Conservation (phyloP, 92 coral and sea anemone genomes). For the Muricea muricata region DNA sequence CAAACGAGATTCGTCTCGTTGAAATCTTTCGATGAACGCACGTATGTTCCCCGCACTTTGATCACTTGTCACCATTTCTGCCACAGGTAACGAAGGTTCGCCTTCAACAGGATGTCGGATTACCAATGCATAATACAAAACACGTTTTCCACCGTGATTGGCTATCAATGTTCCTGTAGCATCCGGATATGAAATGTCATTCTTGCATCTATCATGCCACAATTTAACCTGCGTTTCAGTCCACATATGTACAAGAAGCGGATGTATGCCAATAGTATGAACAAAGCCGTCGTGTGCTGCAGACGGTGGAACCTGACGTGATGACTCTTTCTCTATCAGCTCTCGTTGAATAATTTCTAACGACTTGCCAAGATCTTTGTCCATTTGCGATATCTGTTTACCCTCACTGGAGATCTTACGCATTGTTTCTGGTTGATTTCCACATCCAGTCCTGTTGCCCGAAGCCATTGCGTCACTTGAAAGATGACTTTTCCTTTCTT, state of each 20-base stretch:
- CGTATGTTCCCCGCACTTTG: slow-evolving; percentile 41
- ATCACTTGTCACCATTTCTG: slow-evolving; percentile 37
- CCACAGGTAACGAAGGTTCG: slow-evolving; percentile 42
- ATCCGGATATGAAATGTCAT: slow-evolving; percentile 35
- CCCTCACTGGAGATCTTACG: slow-evolving; percentile 4
- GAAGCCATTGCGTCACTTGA: background rate
- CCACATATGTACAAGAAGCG: background rate
- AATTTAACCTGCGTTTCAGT: slow-evolving; percentile 54
- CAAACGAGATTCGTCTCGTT: background rate
- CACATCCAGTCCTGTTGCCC: slow-evolving; percentile 19
- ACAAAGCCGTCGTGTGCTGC: too few species aligned
- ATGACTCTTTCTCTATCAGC: background rate
- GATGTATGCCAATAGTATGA: too few species aligned
- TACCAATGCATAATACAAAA: slow-evolving; percentile 46
- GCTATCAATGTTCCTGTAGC: slow-evolving; percentile 48
- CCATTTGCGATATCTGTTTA: background rate
- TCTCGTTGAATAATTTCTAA: background rate
- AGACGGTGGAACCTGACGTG: background rate
- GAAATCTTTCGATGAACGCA: background rate
- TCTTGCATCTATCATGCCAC: slow-evolving; percentile 47
- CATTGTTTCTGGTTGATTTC: background rate
- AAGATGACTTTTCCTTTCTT: background rate
- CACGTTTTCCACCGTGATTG: slow-evolving; percentile 26
- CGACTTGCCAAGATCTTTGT: background rate
- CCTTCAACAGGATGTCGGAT: slow-evolving; percentile 25